Percentiles rank a stretch among this genome's conserved stretches.
phyloP scores from a whole-genome alignment of 2,113 vertebrate species.

The Brachionichthys hirsutus region DNA sequence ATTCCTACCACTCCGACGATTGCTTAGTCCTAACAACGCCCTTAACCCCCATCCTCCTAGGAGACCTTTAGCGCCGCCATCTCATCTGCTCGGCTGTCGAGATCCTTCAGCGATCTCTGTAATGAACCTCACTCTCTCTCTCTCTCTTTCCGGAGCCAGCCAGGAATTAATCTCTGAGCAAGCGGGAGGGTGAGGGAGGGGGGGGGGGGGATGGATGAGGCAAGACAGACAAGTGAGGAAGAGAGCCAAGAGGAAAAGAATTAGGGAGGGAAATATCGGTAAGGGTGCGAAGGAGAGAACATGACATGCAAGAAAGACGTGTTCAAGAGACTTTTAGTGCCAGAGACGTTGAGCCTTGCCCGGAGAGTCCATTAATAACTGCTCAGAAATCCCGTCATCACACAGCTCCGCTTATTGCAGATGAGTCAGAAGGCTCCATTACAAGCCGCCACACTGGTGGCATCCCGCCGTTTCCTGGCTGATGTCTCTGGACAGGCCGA shows the following conservation, averaged over 20 bases:
- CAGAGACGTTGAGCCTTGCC: neutral
- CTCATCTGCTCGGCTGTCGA: conserved; percentile 43
- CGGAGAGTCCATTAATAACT: conserved; percentile 38
- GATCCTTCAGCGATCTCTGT: conserved; percentile 34
- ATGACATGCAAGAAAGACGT: conserved; percentile 15
- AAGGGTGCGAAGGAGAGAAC: conserved; percentile 31
- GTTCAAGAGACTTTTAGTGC: conserved; percentile 11
- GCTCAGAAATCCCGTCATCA: conserved; percentile 39
- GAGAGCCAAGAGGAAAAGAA: neutral
- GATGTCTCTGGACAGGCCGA: conserved; percentile 30
- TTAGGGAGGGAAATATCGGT: conserved; percentile 7
- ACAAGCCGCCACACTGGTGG: conserved; percentile 7
- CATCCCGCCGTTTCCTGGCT: conserved; percentile 9
- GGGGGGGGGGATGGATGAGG: neutral
- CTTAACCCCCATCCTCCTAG: neutral
- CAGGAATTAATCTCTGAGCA: conserved; percentile 35
- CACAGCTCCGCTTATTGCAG: conserved; percentile 25
- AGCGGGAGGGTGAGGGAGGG: neutral
- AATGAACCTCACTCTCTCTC: conserved; percentile 47
- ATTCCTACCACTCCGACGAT: conserved; percentile 43
- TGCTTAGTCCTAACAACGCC: conserved; percentile 43
- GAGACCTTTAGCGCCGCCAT: conserved; percentile 34
- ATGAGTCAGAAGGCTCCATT: conserved; percentile 33
- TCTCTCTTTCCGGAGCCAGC: conserved; percentile 24
- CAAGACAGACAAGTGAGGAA: neutral